phyloP scores from a whole-genome alignment of 2,113 vertebrate genomes.

The Tylochromis polylepis region DNA sequence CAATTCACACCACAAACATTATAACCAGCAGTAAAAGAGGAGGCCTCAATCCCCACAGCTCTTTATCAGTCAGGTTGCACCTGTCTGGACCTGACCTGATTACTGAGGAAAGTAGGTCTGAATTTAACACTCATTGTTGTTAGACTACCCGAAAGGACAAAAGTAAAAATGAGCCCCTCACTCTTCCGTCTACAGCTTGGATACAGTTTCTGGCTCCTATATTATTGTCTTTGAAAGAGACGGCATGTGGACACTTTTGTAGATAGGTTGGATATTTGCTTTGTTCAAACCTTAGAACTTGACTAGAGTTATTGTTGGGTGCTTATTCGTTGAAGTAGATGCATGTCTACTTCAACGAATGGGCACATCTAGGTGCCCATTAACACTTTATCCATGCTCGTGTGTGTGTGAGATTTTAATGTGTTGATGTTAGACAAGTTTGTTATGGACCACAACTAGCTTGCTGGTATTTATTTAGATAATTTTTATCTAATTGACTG shows the following conservation, averaged over 20 bases:
- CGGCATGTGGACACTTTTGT: not conserved
- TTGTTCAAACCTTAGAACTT: not conserved
- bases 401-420: not conserved
- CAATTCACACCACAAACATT: not conserved
- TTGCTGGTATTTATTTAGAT: not conserved
- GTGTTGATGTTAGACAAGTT: not conserved
- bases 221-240: not conserved
- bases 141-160: constrained; percentile 18
- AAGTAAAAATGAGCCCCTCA: constrained; percentile 1
- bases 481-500: not conserved
- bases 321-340: not conserved
- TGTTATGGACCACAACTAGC: not conserved
- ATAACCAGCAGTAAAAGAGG: constrained; percentile 14
- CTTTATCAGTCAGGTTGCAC: constrained; percentile 64
- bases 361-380: not conserved
- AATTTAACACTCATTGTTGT: constrained; percentile 44
- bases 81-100: constrained; percentile 65
- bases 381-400: not conserved
- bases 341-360: not conserved
- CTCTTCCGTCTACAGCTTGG: not conserved
- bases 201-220: not conserved
- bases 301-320: not conserved
- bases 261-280: not conserved
- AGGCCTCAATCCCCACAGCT: constrained; percentile 34
- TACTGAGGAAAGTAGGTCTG: constrained; percentile 62